phyloP scores from a whole-genome alignment of 2,888 invertebrate species.

The Strigamia transsilvanica region DNA sequence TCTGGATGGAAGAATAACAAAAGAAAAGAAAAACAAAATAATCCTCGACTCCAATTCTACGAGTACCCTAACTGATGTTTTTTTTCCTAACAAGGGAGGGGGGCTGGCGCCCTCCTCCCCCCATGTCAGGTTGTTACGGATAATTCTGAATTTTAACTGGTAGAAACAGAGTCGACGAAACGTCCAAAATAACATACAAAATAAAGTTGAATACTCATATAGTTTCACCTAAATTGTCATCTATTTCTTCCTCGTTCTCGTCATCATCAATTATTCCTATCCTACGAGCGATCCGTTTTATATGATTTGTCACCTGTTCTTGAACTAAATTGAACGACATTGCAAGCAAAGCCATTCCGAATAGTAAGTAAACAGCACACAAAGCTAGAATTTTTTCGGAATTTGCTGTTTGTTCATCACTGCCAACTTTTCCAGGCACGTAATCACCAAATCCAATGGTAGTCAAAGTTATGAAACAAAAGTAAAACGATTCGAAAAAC shows the following conservation, averaged over 20 bases:
- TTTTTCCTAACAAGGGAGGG: too few species aligned
- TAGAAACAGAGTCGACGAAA: too few species aligned
- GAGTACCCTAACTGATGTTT: too few species aligned
- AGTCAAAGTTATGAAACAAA: slow-evolving; percentile 92
- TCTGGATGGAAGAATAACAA: too few species aligned
- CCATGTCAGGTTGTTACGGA: too few species aligned
- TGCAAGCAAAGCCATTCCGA: slow-evolving; percentile 91
- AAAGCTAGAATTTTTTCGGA: slow-evolving; percentile 77
- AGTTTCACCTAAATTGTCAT: background rate
- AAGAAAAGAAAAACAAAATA: too few species aligned
- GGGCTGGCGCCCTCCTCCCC: too few species aligned
- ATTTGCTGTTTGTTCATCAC: slow-evolving; percentile 61
- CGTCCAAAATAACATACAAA: background rate
- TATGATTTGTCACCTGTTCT: slow-evolving; percentile 89
- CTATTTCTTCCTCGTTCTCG: slow-evolving; percentile 63
- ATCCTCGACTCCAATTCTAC: too few species aligned
- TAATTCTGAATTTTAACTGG: too few species aligned
- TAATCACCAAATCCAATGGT: slow-evolving; percentile 94
- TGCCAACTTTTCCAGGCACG: slow-evolving; percentile 81
- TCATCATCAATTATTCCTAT: slow-evolving; percentile 87
- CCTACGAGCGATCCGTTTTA: slow-evolving; percentile 83
- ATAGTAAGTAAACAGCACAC: slow-evolving; percentile 89
- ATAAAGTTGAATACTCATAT: background rate
- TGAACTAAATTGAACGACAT: slow-evolving; percentile 98
- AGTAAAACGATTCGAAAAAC: slow-evolving; percentile 87